phyloP scores from a whole-genome alignment of 2,888 invertebrate species.

The Lepeophtheirus nordmannii region DNA sequence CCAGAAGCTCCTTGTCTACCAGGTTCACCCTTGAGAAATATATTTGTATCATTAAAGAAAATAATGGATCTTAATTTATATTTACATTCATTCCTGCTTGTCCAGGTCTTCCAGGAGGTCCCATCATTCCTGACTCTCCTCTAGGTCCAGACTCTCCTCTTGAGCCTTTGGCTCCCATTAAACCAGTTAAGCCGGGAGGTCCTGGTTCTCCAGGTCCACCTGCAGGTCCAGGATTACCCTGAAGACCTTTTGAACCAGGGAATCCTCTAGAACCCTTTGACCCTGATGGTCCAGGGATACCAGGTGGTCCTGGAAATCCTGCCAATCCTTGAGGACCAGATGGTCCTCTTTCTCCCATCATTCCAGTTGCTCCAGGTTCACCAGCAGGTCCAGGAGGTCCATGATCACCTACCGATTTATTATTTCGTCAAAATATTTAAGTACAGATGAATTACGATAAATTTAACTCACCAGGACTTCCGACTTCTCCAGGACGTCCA shows the following conservation, averaged over 20 bases:
- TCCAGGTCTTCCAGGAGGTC: slow-evolving; percentile 61
- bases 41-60: not conserved
- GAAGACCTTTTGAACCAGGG: slow-evolving; percentile 53
- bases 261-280: slow-evolving; percentile 57
- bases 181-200: slow-evolving; percentile 43
- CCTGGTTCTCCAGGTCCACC: slow-evolving; percentile 51
- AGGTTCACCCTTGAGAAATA: slow-evolving; percentile 19
- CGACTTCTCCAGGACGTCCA: slow-evolving; percentile 64
- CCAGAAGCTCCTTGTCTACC: slow-evolving; percentile 50
- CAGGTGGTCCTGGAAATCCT: slow-evolving; percentile 45
- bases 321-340: slow-evolving; percentile 53
- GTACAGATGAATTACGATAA: no score
- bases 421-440: no score
- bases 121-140: slow-evolving; percentile 55
- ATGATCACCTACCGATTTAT: slow-evolving; percentile 38
- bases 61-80: slow-evolving; percentile 24
- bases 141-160: slow-evolving; percentile 59
- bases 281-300: slow-evolving; percentile 52
- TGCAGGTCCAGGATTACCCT: slow-evolving; percentile 48
- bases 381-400: slow-evolving; percentile 46
- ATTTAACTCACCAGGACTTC: slow-evolving; percentile 43
- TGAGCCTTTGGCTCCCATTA: slow-evolving; percentile 54
- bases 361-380: slow-evolving; percentile 55
- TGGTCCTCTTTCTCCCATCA: slow-evolving; percentile 55
- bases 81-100: slow-evolving; percentile 53